These are phyloP conservation scores for Amitus sp. DNA, from an alignment of 2,888 invertebrate species.

Conservation along the genomic window DNA sequence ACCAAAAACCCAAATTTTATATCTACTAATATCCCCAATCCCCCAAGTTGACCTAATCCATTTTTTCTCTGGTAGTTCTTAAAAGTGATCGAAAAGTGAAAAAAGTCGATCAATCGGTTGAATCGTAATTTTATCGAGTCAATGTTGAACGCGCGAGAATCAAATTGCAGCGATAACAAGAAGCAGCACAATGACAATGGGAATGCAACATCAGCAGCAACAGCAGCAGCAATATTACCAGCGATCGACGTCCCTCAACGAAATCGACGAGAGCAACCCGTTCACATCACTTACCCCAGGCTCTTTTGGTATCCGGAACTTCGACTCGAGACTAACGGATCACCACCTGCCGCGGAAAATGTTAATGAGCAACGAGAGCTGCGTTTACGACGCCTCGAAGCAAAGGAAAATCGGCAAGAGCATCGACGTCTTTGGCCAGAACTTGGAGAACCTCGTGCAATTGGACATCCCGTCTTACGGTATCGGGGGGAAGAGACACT, in stretches of 20 bases:
- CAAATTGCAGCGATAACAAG: constrained; percentile 42
- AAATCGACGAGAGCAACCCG: constrained; percentile 43
- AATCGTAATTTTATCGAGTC: too few species aligned
- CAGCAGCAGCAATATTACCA: constrained; percentile 25
- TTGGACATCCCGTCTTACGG: constrained; percentile 55
- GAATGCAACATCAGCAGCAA: constrained; percentile 53
- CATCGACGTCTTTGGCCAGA: constrained; percentile 62
- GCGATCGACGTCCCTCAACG: constrained; percentile 50
- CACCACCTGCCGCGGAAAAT: constrained; percentile 15
- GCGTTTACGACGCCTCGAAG: constrained; percentile 46
- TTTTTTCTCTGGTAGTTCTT: too few species aligned
- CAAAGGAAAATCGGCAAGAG: constrained; percentile 53
- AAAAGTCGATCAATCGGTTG: too few species aligned
- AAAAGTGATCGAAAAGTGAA: too few species aligned
- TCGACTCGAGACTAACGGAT: constrained; percentile 47
- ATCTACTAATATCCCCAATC: too few species aligned
- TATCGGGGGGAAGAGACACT: constrained; percentile 45
- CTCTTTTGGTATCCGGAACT: constrained; percentile 56
- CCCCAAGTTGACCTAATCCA: too few species aligned
- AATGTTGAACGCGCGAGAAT: background rate
- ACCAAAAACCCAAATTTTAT: too few species aligned
- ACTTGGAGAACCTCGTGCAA: constrained; percentile 60
- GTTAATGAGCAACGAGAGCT: constrained; percentile 16
- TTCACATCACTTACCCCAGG: constrained; percentile 58
- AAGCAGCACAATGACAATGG: constrained; percentile 57